phyloP scores from a whole-genome alignment of 2,797 vertebrate species.

The Cygnus olor region DNA sequence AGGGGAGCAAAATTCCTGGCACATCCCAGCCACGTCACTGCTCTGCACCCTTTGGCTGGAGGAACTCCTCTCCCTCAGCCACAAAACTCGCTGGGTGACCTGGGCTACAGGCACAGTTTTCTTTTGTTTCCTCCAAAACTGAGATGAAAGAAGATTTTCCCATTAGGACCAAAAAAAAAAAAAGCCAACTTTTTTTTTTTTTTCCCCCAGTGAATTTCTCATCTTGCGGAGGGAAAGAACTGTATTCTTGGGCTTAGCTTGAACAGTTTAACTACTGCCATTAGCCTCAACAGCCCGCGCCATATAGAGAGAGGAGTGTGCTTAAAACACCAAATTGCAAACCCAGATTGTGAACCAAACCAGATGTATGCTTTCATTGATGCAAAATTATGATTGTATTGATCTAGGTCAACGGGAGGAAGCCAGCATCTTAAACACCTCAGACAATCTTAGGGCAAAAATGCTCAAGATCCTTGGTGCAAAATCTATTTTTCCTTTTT shows the following conservation, averaged over 20 bases:
- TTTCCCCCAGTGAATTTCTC: not conserved
- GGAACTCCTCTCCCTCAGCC: not conserved
- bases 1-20: not conserved
- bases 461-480: fast-evolving
- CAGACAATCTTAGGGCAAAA: not conserved
- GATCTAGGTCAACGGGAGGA: not conserved
- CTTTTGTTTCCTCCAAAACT: not conserved
- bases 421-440: not conserved
- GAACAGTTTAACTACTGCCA: not conserved
- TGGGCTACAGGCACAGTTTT: not conserved
- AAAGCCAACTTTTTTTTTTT: no score
- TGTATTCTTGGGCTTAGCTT: not conserved
- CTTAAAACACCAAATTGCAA: not conserved
- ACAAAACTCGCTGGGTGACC: not conserved
- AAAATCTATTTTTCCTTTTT: not conserved
- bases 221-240: not conserved
- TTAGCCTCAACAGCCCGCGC: not conserved
- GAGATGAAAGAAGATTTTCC: not conserved
- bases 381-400: not conserved
- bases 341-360: not conserved
- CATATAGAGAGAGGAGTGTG: not conserved
- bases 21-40: not conserved
- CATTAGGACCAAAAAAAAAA: not conserved
- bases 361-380: not conserved
- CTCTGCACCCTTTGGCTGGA: not conserved